Evolutionary conservation across 1,140 invertebrate species (phyloP).

Genomic region (Macrotrachela quadricornifera): DNA sequence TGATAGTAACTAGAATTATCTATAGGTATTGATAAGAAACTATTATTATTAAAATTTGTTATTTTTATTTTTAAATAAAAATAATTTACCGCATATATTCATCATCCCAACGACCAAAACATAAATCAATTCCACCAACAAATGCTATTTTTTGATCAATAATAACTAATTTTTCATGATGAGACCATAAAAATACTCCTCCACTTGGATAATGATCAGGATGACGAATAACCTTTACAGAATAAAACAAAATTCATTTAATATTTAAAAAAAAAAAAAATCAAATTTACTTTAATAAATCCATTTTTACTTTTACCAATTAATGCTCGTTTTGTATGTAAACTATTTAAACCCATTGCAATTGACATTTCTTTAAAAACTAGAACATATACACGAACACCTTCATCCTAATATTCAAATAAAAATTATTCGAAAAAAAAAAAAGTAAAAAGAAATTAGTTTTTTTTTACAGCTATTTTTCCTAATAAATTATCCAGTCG

Average conservation of each 20-base stretch:
- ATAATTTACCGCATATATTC: too few relatives aligned
- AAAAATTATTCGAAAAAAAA: not conserved
- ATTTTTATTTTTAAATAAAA: too few relatives aligned
- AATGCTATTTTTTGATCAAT: conserved; percentile 83
- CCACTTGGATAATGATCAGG: conserved; percentile 67
- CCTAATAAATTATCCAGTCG: conserved; percentile 59
- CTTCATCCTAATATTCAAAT: conserved; percentile 41
- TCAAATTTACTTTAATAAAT: too few relatives aligned
- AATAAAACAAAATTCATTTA: too few relatives aligned
- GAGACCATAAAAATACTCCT: conserved; percentile 77
- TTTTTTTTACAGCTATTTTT: conserved; percentile 49
- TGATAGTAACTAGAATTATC: too few relatives aligned
- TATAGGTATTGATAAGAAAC: too few relatives aligned
- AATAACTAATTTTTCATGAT: conserved; percentile 92
- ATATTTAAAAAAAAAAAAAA: too few relatives aligned
- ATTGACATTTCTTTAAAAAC: conserved; percentile 93
- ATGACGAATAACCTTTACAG: conserved; percentile 57
- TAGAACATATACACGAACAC: conserved; percentile 72
- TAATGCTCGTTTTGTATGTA: conserved; percentile 68
- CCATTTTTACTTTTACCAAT: not conserved
- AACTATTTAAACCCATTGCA: conserved; percentile 77
- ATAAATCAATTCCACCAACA: conserved; percentile 82
- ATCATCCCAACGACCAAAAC: conserved; percentile 57
- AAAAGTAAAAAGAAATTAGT: not conserved
- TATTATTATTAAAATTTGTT: too few relatives aligned